A percentile compares a stretch with the other conserved stretches of the same genome.
These are phyloP conservation scores for Stomatorhinus ivindoensis DNA, from an alignment of 2,113 vertebrate species.

Conservation along the genomic window DNA sequence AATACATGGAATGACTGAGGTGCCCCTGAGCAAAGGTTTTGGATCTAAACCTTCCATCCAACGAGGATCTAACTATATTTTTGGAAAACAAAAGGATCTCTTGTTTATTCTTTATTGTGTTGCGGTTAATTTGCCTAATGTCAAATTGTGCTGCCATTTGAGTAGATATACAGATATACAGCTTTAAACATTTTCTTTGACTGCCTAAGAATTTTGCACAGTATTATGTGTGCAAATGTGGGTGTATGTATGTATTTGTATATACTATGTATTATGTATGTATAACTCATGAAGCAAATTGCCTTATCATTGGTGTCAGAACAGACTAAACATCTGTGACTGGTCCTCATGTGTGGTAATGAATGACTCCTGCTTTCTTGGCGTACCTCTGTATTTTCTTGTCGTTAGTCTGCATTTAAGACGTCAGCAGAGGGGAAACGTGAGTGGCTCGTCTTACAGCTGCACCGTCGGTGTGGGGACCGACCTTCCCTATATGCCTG, in stretches of 20 bases:
- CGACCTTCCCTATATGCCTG: background rate
- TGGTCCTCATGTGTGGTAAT: background rate
- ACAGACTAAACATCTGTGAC: background rate
- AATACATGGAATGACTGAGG: background rate
- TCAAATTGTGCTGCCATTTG: background rate
- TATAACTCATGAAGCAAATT: background rate
- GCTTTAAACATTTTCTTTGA: background rate
- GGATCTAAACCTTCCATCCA: background rate
- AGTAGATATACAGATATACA: background rate
- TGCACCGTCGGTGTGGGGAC: background rate
- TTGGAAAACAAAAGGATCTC: background rate
- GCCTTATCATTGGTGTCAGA: background rate
- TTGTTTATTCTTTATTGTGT: background rate
- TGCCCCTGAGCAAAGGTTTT: background rate
- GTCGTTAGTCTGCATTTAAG: background rate
- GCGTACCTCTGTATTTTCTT: background rate
- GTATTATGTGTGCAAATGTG: background rate
- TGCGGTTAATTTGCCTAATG: background rate
- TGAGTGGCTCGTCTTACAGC: background rate
- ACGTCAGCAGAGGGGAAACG: background rate
- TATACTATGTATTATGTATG: background rate
- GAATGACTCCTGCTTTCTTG: background rate
- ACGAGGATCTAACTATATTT: background rate
- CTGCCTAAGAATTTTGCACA: background rate
- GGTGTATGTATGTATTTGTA: background rate